These are phyloP conservation scores for Pseudopipra pipra DNA, from an alignment of 2,113 vertebrate genomes.

Conservation along the genomic window DNA sequence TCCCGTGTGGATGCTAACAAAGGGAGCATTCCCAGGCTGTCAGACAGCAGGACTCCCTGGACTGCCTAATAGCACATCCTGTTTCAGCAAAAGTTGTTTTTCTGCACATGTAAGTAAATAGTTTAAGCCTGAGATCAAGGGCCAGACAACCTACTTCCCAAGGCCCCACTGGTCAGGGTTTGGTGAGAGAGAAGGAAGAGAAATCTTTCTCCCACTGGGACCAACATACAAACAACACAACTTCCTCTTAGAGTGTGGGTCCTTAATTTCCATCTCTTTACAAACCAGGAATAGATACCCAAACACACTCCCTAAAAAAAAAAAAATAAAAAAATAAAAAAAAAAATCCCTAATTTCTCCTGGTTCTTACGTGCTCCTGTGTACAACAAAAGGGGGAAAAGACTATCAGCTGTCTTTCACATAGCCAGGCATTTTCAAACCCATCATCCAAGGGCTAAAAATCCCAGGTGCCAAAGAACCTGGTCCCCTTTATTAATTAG, in stretches of 20 bases:
- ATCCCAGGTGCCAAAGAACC: not conserved
- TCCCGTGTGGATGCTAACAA: not conserved
- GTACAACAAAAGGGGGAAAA: not conserved
- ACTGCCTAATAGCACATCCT: not conserved
- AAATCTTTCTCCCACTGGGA: not conserved
- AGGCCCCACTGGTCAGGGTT: not conserved
- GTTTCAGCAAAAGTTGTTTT: conserved; percentile 6
- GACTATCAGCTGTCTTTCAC: not conserved
- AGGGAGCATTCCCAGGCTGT: conserved; percentile 28
- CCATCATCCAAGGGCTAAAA: not conserved
- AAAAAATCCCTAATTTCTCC: not conserved
- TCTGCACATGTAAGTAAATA: not conserved
- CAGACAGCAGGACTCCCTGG: not conserved
- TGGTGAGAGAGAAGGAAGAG: not conserved
- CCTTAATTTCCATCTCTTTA: not conserved
- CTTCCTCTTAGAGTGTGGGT: not conserved
- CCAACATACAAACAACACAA: not conserved
- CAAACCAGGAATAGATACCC: not conserved
- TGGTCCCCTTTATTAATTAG: not conserved
- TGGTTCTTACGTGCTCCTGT: not conserved
- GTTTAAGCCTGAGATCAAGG: not conserved
- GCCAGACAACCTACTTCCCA: not conserved
- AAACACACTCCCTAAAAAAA: not conserved
- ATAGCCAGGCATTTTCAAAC: not conserved
- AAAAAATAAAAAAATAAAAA: not conserved